These are phyloP conservation scores for Dryobates pubescens DNA, from an alignment of 2,797 vertebrate species.

Conservation along the genomic window DNA sequence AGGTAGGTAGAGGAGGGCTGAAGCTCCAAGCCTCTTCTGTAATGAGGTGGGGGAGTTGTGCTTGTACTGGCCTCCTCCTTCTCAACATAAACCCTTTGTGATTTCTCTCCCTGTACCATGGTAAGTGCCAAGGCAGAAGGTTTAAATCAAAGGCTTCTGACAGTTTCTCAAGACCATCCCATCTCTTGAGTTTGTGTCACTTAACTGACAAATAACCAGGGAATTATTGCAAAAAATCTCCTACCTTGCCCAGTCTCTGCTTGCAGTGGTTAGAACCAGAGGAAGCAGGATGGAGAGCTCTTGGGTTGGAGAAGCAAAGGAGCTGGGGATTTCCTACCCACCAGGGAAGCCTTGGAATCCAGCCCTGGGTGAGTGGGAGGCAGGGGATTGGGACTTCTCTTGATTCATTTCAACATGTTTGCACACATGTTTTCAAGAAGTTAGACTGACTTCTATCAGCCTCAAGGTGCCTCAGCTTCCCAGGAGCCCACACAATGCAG, in stretches of 20 bases:
- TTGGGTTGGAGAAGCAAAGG: not conserved
- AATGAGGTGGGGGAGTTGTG: no score
- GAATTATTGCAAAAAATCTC: not conserved
- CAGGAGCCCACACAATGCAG: not conserved
- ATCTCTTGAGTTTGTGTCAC: not conserved
- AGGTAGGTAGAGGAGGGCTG: constrained; percentile 9
- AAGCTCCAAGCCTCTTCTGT: not conserved
- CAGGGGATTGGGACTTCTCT: not conserved
- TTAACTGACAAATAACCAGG: not conserved
- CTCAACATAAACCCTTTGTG: not conserved
- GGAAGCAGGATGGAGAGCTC: not conserved
- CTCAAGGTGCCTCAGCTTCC: not conserved
- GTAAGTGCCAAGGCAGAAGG: not conserved
- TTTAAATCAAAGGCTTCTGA: not conserved
- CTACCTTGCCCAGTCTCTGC: not conserved
- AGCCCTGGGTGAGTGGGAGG: not conserved
- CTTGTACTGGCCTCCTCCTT: not conserved
- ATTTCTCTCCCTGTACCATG: not conserved
- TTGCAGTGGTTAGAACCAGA: not conserved
- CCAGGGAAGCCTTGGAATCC: not conserved
- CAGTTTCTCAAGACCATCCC: not conserved
- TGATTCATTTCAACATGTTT: not conserved
- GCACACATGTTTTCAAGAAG: not conserved
- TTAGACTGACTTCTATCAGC: not conserved
- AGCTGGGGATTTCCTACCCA: not conserved